Conservation (phyloP, 2,888 invertebrate genomes). For the Ornithoptera alexandrae region DNA sequence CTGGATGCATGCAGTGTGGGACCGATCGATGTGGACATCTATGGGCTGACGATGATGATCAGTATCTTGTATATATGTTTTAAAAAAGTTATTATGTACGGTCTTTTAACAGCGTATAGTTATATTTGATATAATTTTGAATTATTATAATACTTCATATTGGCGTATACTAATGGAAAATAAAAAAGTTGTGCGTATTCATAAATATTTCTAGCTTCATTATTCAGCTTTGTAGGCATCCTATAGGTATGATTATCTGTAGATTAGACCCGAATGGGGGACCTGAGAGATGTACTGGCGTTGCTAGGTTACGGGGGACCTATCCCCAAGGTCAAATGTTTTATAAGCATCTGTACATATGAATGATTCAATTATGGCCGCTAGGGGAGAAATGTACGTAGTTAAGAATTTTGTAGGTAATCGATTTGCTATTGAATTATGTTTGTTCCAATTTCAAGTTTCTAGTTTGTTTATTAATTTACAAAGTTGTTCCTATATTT, state of each 20-base stretch:
- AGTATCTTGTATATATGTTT: too few species aligned
- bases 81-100: too few species aligned
- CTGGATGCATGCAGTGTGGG: too few species aligned
- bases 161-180: too few species aligned
- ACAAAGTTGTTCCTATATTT: too few species aligned
- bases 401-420: constrained; percentile 32
- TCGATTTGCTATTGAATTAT: constrained; percentile 27
- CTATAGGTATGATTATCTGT: constrained; percentile 71
- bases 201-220: constrained; percentile 52
- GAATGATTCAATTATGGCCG: constrained; percentile 48
- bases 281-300: constrained; percentile 61
- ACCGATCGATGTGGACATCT: too few species aligned
- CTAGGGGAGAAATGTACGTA: constrained; percentile 50
- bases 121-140: too few species aligned
- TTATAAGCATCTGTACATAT: constrained; percentile 57
- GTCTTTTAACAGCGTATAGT: too few species aligned
- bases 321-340: constrained; percentile 73
- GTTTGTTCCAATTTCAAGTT: constrained; percentile 24
- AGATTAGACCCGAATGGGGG: constrained; percentile 69
- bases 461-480: background rate
- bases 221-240: constrained; percentile 54
- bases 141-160: too few species aligned
- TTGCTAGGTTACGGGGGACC: constrained; percentile 74
- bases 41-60: too few species aligned
- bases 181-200: background rate